Base-by-base conservation (phyloP, 2,888 invertebrate species). In the Euzophera pinguis region DNA sequence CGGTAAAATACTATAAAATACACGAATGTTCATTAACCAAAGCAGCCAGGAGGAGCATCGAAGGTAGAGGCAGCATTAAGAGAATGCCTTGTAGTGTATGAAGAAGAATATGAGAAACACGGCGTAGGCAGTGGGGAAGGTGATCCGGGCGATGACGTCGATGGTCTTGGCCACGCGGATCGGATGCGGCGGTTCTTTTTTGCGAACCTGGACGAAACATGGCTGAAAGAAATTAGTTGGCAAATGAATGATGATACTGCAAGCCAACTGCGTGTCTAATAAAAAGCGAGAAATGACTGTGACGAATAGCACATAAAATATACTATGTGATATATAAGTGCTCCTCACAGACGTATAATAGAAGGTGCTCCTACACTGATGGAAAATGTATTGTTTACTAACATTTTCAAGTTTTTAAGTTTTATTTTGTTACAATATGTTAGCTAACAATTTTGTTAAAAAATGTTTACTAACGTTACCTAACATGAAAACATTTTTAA, bases 41-140 rank as follows among this genome's bases (percentile, higher is more conserved):
- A 79, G 81, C 80, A 65, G 75, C 72, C 71, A 67, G 73, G 72
- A 64, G 71, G 61, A 65, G 71, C 70, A 56, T 63, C 59, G 56
- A 55, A 65, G 56, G 64, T 62, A 53, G 63, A 73, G 80, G 77
- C 79, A 78, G 81, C 81, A 91, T 91, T 94, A 93, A 89, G 93
- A 93, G 81, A 95, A 95, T 90, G 95, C 96, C 89, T 96, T 96
- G 91, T 97, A 97, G 92, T 96, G 96, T 78, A 97, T 96, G 92
- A 98, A 98, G 93, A 98, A 98, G 92, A 97, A 97, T 84, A 97
- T 95, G 76, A 98, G 94, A 91, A 98, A 98, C 82, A 97, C 94
- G 80, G 96, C 95, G 90, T 96, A 98, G 77, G 97, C 97, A 71
- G 96, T 94, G 69, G 97, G 97, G 92, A 98, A 98, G 70, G 97